Evolutionary conservation across 1,140 invertebrate genomes (phyloP), one percentile per base, ranked within the genome.

Genomic region (Danaus melanippus): DNA sequence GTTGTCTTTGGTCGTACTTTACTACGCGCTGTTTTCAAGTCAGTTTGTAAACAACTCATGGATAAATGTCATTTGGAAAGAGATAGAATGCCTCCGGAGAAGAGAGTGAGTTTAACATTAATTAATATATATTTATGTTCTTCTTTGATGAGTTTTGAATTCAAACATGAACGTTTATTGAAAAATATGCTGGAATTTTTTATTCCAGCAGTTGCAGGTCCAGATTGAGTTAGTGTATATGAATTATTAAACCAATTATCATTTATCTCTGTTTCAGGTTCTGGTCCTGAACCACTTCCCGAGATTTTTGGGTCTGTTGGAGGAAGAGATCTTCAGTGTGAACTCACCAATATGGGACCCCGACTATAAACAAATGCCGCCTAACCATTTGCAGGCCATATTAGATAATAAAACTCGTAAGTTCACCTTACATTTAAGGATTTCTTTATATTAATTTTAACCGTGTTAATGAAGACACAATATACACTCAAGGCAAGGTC

Each of bases 281-380:
- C 77, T 91, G 48, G 88, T 92, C 0, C 73, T 92, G 7, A 90
- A 89, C 21, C 89, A 91, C 75, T 91, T 92, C 77, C 90, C 84
- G 9, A 94, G 95, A 56, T 98, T 98, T 84, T 84, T 98, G 32
- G 92, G 94, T 11, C 89, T 95, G 74, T 83, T 98, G 6, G 94
- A 97, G 72, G 91, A 93, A 54, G 96, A 98, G 75, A 92, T 98
- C 43, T 94, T 96, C 78, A 92, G 92, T 11, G 88, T 92, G 39
- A 93, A 90, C 64, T 98, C 96, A 0, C 96, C 96, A 0, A 97
- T 98, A 55, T 98, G 96, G 96, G 95, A 98, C 86, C 91, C 93
- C 0, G 94, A 97, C 21, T 97, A 95, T 68, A 94, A 94, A 67
- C 92, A 92, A 64, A 88, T 89, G 48, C 89, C 91, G 4, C 92